These are phyloP conservation scores for Tetraneura akinire DNA, from an alignment of 1,140 invertebrate species.

Conservation along the genomic window DNA sequence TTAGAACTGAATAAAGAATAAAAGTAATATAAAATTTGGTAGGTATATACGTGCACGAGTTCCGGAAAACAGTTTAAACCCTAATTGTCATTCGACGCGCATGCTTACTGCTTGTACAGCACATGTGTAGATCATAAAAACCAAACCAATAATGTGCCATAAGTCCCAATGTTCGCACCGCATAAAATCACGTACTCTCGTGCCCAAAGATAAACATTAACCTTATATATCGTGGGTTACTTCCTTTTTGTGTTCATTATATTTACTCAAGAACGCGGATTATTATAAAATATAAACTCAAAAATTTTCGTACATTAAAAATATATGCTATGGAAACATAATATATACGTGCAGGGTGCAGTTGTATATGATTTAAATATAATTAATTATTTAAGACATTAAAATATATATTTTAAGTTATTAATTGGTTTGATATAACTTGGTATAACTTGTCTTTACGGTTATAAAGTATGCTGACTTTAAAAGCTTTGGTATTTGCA, in stretches of 20 bases:
- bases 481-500: slow-evolving; percentile 46
- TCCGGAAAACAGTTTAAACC: slow-evolving; percentile 44
- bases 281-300: too few species aligned
- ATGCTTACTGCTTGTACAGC: not conserved
- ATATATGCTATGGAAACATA: too few species aligned
- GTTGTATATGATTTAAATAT: too few species aligned
- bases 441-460: not conserved
- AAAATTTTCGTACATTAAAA: too few species aligned
- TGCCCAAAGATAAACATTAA: not conserved
- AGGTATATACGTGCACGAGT: slow-evolving; percentile 26
- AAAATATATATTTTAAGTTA: too few species aligned
- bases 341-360: too few species aligned
- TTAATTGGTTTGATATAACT: too few species aligned
- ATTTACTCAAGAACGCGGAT: not conserved
- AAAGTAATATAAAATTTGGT: slow-evolving; percentile 20
- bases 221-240: not conserved
- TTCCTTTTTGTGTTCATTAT: not conserved
- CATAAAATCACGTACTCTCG: slow-evolving; percentile 30
- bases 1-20: not conserved
- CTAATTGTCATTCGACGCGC: slow-evolving; percentile 47
- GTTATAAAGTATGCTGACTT: slow-evolving; percentile 19
- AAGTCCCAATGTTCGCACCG: not conserved
- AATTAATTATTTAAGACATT: too few species aligned
- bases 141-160: slow-evolving; percentile 7
- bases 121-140: slow-evolving; percentile 48